Evolutionary conservation across 2,113 vertebrate genomes (phyloP).

Genomic region (Gobio gobio): DNA sequence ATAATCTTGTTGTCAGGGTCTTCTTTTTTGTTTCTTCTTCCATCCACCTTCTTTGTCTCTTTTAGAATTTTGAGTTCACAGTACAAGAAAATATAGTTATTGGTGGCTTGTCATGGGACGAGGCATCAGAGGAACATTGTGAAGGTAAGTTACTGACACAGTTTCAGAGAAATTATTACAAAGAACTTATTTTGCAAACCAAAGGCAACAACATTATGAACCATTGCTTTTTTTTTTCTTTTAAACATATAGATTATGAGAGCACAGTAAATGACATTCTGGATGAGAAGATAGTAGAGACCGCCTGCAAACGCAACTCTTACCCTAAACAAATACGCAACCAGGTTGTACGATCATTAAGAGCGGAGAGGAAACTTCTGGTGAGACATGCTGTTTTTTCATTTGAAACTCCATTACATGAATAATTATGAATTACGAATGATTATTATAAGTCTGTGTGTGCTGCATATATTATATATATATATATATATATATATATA

Average conservation of each 20-base stretch:
- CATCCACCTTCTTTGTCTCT: neutral
- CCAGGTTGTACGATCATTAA: constrained; percentile 80
- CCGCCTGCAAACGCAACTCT: constrained; percentile 79
- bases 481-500: too few relatives aligned
- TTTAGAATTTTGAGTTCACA: constrained; percentile 85
- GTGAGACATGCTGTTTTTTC: constrained; percentile 71
- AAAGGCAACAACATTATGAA: neutral
- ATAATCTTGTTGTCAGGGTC: neutral
- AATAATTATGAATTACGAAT: too few relatives aligned
- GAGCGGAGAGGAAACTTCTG: constrained; percentile 85
- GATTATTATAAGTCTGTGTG: too few relatives aligned
- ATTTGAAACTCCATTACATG: too few relatives aligned
- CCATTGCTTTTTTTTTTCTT: neutral
- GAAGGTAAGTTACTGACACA: constrained; percentile 4
- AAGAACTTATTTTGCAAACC: neutral
- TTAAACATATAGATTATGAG: constrained; percentile 57
- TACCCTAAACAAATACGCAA: constrained; percentile 84
- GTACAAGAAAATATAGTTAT: constrained; percentile 86
- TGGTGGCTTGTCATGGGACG: constrained; percentile 82
- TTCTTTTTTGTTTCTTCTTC: neutral
- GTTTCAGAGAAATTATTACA: constrained; percentile 10
- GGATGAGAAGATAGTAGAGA: constrained; percentile 87
- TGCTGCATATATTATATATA: too few relatives aligned
- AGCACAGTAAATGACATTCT: constrained; percentile 82
- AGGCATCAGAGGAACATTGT: constrained; percentile 70